A percentile compares a stretch with the other conserved stretches of the same genome.
Conservation (phyloP, 2,888 invertebrate genomes). For the Saturnia japonica region DNA sequence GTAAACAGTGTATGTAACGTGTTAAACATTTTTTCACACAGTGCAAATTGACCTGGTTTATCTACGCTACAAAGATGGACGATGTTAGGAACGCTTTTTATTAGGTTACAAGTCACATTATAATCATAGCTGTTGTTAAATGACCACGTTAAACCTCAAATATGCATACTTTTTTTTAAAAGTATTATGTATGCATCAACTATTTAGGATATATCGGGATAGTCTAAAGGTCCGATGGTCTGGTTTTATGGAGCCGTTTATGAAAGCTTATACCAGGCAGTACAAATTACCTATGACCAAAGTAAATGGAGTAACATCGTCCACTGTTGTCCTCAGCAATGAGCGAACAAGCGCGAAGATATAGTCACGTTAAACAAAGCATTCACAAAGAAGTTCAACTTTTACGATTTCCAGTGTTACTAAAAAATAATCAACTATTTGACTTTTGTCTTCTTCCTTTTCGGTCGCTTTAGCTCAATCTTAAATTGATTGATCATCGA, state of each 20-base stretch:
- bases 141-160: background rate
- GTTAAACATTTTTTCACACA: slow-evolving; percentile 6
- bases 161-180: background rate
- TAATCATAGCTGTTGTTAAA: background rate
- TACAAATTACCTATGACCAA: background rate
- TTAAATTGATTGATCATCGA: background rate
- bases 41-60: slow-evolving; percentile 9
- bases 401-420: background rate
- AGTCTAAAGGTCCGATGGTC: no score
- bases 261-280: background rate
- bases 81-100: background rate
- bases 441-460: background rate
- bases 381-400: background rate
- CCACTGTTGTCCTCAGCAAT: no score
- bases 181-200: no score
- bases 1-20: background rate
- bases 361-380: background rate
- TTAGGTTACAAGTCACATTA: background rate
- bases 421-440: background rate
- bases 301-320: no score
- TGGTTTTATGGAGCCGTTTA: background rate
- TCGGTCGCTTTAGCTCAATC: background rate
- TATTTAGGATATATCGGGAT: no score
- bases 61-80: background rate
- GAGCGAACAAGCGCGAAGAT: background rate